Percentiles rank a stretch among this genome's conserved stretches.
These are phyloP conservation scores for Abscondita cerata DNA, from an alignment of 2,888 invertebrate genomes.

Conservation along the genomic window DNA sequence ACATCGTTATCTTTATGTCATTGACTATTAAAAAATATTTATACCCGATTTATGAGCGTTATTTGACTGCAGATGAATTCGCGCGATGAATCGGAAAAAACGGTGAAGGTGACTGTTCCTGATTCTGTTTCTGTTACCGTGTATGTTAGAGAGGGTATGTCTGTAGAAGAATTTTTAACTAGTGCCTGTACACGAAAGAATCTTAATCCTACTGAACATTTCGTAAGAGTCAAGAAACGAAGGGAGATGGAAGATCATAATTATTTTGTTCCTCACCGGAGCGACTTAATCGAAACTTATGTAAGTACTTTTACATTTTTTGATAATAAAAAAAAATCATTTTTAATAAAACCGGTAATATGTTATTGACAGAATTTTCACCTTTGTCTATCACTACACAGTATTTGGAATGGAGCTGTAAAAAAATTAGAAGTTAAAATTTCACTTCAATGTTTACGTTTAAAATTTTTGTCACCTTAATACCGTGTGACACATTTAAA, in stretches of 20 bases:
- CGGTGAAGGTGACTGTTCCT: constrained; percentile 88
- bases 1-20: too few relatives aligned
- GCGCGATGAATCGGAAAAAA: constrained; percentile 86
- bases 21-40: too few relatives aligned
- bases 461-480: too few relatives aligned
- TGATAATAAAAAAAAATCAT: too few relatives aligned
- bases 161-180: constrained; percentile 94
- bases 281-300: constrained; percentile 94
- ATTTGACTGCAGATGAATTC: constrained; percentile 71
- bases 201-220: constrained; percentile 94
- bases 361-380: too few relatives aligned
- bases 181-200: constrained; percentile 91
- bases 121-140: constrained; percentile 85
- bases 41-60: not conserved
- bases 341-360: too few relatives aligned
- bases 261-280: constrained; percentile 94
- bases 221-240: constrained; percentile 92
- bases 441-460: too few relatives aligned
- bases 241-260: constrained; percentile 95
- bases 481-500: too few relatives aligned
- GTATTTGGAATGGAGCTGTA: too few relatives aligned
- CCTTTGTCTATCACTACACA: too few relatives aligned
- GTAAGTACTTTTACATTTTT: constrained; percentile 70
- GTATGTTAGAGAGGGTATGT: constrained; percentile 89
- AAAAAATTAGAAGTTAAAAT: too few relatives aligned